These are phyloP conservation scores for Spialia ferax DNA, from an alignment of 2,888 invertebrate species.

Conservation along the genomic window DNA sequence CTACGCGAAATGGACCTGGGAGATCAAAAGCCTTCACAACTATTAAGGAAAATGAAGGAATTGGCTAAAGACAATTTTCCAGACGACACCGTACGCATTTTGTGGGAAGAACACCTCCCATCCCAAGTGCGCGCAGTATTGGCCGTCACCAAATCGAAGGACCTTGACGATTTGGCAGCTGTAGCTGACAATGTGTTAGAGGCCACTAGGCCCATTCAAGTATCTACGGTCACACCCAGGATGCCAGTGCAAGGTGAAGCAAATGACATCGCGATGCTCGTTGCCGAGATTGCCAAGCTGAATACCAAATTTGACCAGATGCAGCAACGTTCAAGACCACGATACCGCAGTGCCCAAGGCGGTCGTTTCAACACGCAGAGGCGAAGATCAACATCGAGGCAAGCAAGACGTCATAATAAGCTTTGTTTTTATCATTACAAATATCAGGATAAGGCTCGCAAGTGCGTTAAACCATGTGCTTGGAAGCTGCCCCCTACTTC, in stretches of 20 bases:
- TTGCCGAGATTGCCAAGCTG: not conserved
- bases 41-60: slow-evolving; percentile 11
- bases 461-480: not conserved
- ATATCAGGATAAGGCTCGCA: not conserved
- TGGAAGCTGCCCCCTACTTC: slow-evolving; percentile 3
- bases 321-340: not conserved
- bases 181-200: slow-evolving; percentile 12
- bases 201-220: not conserved
- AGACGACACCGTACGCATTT: slow-evolving; percentile 16
- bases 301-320: not conserved
- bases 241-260: not conserved
- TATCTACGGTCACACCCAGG: not conserved
- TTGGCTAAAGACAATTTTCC: slow-evolving; percentile 13
- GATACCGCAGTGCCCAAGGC: not conserved
- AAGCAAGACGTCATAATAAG: not conserved
- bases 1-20: slow-evolving; percentile 22
- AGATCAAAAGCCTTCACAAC: slow-evolving; percentile 13
- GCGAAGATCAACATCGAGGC: not conserved
- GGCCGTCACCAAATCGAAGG: slow-evolving; percentile 9
- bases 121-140: slow-evolving; percentile 19
- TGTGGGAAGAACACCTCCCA: slow-evolving; percentile 21
- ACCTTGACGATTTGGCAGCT: slow-evolving; percentile 9
- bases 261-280: not conserved
- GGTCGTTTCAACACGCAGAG: not conserved
- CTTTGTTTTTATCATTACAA: not conserved